Conservation (phyloP, 1,140 invertebrate species). For the Atta texana region DNA sequence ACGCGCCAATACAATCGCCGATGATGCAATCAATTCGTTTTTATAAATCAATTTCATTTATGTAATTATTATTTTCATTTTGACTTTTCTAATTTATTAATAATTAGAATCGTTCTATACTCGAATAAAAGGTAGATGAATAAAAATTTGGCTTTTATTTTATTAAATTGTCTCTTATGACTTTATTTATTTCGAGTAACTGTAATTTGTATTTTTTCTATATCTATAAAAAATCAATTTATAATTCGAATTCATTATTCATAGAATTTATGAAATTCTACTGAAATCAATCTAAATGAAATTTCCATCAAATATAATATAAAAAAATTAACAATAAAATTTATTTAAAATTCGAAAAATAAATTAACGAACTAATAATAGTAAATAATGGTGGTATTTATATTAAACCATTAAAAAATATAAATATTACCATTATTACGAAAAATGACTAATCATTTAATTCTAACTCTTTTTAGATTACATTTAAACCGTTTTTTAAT, state of each 20-base stretch:
- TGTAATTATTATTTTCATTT: background rate
- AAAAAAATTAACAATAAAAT: conserved; percentile 23
- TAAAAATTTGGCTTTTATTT: background rate
- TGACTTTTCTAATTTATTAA: background rate
- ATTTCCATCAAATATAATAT: background rate
- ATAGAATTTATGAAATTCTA: background rate
- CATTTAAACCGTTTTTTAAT: background rate
- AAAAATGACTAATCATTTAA: background rate
- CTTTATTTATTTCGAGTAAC: background rate
- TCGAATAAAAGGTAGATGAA: background rate
- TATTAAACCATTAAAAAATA: background rate
- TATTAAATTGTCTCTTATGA: background rate
- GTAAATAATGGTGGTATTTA: no score
- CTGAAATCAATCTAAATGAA: background rate
- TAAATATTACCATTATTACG: background rate
- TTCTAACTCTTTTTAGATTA: background rate
- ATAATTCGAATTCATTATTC: background rate
- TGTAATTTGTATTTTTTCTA: background rate
- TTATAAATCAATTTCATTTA: background rate
- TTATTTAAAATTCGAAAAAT: conserved; percentile 1
- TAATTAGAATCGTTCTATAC: background rate
- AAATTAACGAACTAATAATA: background rate
- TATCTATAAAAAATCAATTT: conserved; percentile 10
- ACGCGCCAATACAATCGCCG: background rate
- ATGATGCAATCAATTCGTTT: conserved; percentile 13